Evolutionary conservation across 2,113 vertebrate genomes (phyloP), one percentile per base, ranked within the genome.

Genomic region (Cyanoliseus patagonus): DNA sequence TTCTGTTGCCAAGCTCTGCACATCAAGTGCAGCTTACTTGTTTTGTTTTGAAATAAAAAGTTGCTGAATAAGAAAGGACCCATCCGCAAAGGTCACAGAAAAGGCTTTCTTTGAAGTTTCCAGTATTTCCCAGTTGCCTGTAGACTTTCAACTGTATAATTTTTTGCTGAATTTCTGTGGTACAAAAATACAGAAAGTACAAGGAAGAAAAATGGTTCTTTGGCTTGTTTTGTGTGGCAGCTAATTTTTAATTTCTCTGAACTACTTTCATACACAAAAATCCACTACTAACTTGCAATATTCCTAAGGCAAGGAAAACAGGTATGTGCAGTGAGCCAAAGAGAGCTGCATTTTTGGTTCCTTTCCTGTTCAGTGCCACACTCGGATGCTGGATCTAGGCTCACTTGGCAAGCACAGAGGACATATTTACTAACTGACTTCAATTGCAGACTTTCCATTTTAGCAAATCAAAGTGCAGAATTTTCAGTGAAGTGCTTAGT

Each of bases 251-350:
- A 74, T 39, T 73, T 74, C 27, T 39, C 47, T 61, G 27, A 76
- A 78, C 39, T 49, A 30, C 5, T 73, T 63, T 30, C 3, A 67
- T 8, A 23, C 4, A 51, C 78, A 49, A 42, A 78, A 16, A 33
- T 22, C 37, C 57, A 18, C 55, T 16, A 27, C 7, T 64, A 69
- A 20, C 8, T 35, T 1, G 1, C 9, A 85, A 1, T n/a, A 74
- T 27, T 77, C 30, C 69, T 33, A 73, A 49, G 7, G 41, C 14
- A 73, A 55, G 23, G 39, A 44, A n/a, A 75, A 27, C 27, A 61
- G 66, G 41, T 30, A 18, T 1, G 1, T 0, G 1, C 7, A 47
- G 1, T 7, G 51, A 82, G 31, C 23, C 37, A 69, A 14, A 41
- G n/a, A 62, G 22, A 52, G 52, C n/a, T 28, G 31, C 19, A 47